A percentile compares a stretch with the other conserved stretches of the same genome.
Evolutionary conservation across 2,113 vertebrate genomes (phyloP).

Genomic region (Pristiophorus japonicus): DNA sequence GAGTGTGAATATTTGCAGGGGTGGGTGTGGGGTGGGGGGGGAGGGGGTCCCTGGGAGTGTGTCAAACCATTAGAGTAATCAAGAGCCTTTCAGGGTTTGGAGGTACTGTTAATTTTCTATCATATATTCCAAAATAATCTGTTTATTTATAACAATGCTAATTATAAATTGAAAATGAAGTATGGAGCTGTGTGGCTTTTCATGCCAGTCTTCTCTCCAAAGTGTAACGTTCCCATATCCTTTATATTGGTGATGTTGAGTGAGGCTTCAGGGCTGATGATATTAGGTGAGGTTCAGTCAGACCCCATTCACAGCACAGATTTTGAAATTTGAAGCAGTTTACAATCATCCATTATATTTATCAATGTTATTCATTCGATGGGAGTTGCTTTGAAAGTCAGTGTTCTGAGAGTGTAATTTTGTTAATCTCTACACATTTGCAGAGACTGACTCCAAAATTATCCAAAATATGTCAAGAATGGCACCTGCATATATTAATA

Average conservation of each 20-base stretch:
- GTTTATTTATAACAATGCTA: not conserved
- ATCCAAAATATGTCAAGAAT: not conserved
- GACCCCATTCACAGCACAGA: not conserved
- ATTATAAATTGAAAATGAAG: not conserved
- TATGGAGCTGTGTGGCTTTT: not conserved
- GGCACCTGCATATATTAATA: not conserved
- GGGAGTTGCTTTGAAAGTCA: not conserved
- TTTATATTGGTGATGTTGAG: not conserved
- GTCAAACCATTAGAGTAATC: not conserved
- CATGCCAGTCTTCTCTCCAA: not conserved
- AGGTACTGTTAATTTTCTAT: not conserved
- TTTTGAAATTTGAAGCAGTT: not conserved
- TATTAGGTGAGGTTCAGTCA: not conserved
- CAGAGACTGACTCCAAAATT: not conserved
- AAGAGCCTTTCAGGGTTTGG: not conserved
- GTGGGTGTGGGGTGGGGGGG: not conserved
- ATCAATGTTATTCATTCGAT: not conserved
- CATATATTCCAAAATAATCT: not conserved
- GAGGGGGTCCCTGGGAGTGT: not conserved
- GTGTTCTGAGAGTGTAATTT: too few species aligned
- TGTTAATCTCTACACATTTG: not conserved
- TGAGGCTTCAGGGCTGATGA: not conserved
- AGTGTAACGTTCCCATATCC: not conserved
- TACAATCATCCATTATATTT: not conserved
- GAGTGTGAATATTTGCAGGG: not conserved